Evolutionary conservation across 1,140 invertebrate genomes (phyloP).

Genomic region (Apis laboriosa): DNA sequence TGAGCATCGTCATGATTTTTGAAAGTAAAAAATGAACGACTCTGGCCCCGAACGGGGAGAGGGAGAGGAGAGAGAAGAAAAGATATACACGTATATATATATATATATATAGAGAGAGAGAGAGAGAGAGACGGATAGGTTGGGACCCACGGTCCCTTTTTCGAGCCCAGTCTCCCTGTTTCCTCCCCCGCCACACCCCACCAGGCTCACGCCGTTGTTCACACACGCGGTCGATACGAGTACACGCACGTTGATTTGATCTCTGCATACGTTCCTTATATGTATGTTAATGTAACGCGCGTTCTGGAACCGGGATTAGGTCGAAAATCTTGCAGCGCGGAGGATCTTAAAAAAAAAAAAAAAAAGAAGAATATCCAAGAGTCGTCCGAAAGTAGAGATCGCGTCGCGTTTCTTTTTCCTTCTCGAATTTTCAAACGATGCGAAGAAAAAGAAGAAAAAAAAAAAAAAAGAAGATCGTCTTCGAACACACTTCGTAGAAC

Average conservation of each 20-base stretch:
- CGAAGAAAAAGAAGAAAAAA: too few species aligned
- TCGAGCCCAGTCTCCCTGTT: conserved; percentile 42
- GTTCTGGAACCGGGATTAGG: conserved; percentile 38
- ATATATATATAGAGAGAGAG: not conserved
- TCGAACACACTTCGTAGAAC: too few species aligned
- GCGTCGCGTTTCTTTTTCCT: too few species aligned
- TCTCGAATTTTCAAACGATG: too few species aligned
- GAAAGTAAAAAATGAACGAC: conserved; percentile 81
- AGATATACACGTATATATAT: not conserved
- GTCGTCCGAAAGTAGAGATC: too few species aligned
- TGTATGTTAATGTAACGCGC: conserved; percentile 48
- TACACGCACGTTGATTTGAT: conserved; percentile 45
- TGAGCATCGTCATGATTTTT: conserved; percentile 82
- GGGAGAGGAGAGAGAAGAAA: not conserved
- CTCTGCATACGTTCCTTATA: conserved; percentile 25
- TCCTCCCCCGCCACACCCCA: conserved; percentile 41
- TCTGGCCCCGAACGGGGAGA: conserved; percentile 28
- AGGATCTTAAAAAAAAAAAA: too few species aligned
- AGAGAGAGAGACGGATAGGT: conserved; percentile 24
- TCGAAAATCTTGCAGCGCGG: not conserved
- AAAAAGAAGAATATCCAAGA: too few species aligned
- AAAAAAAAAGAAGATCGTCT: too few species aligned
- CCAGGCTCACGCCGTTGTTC: conserved; percentile 50
- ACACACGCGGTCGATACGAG: conserved; percentile 50
- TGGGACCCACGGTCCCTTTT: conserved; percentile 62